These are phyloP conservation scores for Phymastichus coffea DNA, from an alignment of 1,140 invertebrate genomes.

Conservation along the genomic window DNA sequence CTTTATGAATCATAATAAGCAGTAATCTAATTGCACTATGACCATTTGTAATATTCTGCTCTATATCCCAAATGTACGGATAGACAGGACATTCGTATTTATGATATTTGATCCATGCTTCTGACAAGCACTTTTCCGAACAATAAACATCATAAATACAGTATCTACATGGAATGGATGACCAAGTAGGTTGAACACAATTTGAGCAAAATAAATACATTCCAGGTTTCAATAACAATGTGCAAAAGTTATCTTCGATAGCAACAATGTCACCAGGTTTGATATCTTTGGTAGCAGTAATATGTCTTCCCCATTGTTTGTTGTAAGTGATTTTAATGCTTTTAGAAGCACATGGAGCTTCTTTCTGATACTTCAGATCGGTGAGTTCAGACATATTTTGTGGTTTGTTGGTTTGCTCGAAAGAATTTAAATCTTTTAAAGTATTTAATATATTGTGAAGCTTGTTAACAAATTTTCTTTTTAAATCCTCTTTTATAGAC, in stretches of 20 bases:
- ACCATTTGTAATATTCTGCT: neutral
- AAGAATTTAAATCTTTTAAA: neutral
- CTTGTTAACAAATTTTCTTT: neutral
- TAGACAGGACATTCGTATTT: neutral
- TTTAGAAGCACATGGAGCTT: neutral
- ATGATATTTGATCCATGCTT: constrained; percentile 9
- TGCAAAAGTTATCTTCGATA: neutral
- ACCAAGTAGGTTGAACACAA: neutral
- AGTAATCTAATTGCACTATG: neutral
- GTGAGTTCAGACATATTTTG: neutral
- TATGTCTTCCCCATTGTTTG: constrained; percentile 2
- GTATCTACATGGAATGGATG: neutral
- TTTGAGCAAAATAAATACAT: constrained; percentile 4
- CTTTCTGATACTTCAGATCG: neutral
- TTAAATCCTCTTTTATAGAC: neutral
- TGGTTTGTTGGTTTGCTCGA: neutral
- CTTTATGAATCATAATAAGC: neutral
- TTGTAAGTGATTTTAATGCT: neutral
- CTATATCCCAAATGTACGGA: neutral
- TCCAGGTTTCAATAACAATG: neutral
- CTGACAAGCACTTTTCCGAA: neutral
- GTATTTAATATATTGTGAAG: neutral
- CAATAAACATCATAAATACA: constrained; percentile 2
- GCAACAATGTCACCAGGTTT: neutral
- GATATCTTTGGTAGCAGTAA: neutral